Evolutionary conservation across 2,797 vertebrate genomes (phyloP), one percentile per base, ranked within the genome.

Genomic region (Rhinoraja longicauda): DNA sequence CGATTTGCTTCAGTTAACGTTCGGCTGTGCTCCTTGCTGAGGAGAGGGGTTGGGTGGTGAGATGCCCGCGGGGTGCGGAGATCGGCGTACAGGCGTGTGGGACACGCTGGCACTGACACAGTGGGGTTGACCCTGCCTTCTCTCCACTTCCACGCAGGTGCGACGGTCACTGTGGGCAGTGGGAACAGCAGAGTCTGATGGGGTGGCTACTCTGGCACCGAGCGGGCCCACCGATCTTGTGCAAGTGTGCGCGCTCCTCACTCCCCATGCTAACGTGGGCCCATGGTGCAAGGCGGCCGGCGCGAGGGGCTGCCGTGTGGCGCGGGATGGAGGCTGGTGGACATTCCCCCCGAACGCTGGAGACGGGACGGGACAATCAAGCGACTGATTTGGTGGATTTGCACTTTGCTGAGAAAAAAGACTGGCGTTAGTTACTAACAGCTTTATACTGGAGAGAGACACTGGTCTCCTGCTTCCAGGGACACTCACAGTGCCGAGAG

Each of bases 351-450:
- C 84, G 32, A 17, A 67, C 21, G 53, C 53, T 84, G 81, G 84
- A 84, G 81, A 59, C 36, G n/a, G 84, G 21, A 57, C 70, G 92
- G 90, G 90, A 92, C 90, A 92, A 72, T 91, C 67, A 53, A 92
- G 45, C 0, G n/a, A 21, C n/a, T 62, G n/a, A 19, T 29, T 32
- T 72, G 39, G 45, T 72, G 70, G 90, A 91, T 72, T 91, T 75
- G 90, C 90, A 88, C 84, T 92, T 75, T 92, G 17, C 64, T n/a
- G 70, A 92, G 72, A 75, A 73, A 75, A 75, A 73, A 75, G 64
- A 53, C 70, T 0, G 84, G 15, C n/a, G 59, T 88, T 88, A n/a
- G 39, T 45, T 73, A 75, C 90, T 75, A 29, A 70, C 90, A 73
- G 90, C 90, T 75, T 75, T 73, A 26, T 57, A 24, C 90, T 15